Evolutionary conservation across 2,797 vertebrate genomes (phyloP), one percentile per base, ranked within the genome.

Genomic region (Acanthiza pusilla): DNA sequence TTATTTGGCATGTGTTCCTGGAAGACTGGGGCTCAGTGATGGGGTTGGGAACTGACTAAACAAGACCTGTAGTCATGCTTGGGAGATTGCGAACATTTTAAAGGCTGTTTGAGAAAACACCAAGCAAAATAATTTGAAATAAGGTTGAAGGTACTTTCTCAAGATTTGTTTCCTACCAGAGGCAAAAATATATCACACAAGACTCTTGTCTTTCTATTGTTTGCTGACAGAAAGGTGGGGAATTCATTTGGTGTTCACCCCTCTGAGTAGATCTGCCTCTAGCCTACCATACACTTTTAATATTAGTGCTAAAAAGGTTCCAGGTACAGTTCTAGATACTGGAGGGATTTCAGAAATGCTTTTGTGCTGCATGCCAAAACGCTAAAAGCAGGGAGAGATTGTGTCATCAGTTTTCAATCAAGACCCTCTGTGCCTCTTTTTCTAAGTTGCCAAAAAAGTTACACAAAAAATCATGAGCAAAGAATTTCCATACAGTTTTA

Each of bases 1-100:
- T 95, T 92, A 74, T 91, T 95, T 96, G 95, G 96, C 92, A 62
- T 32, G n/a, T 83, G 76, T 62, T 95, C 65, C 92, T 93, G 89
- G 92, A 82, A 86, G 75, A 71, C 34, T 30, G 43, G 92, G 85
- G 20, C 78, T 91, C 78, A 48, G 65, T 0, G 57, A 77, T 89
- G 79, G 57, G n/a, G 8, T 68, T 79, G 79, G 70, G 78, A 85
- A 27, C 72, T 8, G 42, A 65, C 83, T 94, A 78, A 92, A 78
- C 48, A 43, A 70, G 85, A 86, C 63, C 54, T 9, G 0, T 74
- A 85, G 57, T 61, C 17, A 19, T 2, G 4, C 65, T 84, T 40
- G 63, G 7, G 45, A 70, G 68, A 36, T 51, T 79, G 84, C 55
- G 79, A 85, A 29, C 7, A 34, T 76, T 93, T 91, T 80, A 26